A percentile compares a stretch with the other conserved stretches of the same genome.
Evolutionary conservation across 2,888 invertebrate genomes (phyloP).

Genomic region (Oasisia sp.): DNA sequence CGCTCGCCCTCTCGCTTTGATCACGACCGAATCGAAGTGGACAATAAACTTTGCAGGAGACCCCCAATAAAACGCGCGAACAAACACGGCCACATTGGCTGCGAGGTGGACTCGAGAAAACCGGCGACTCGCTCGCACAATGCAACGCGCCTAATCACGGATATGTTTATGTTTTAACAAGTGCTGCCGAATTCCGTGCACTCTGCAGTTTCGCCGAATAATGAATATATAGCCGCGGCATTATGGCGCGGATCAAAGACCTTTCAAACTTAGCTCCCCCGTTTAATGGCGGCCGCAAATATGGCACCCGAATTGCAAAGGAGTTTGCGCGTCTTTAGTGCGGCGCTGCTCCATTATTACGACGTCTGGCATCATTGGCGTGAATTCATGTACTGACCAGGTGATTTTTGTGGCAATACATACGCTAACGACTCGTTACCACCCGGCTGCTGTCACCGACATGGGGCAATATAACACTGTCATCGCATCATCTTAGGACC

Average conservation of each 20-base stretch:
- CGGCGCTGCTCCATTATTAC: not conserved
- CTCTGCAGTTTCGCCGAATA: slow-evolving; percentile 5
- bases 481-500: not conserved
- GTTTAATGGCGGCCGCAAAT: not conserved
- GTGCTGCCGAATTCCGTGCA: slow-evolving; percentile 7
- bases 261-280: slow-evolving; percentile 3
- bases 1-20: not conserved
- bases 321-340: not conserved
- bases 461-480: not conserved
- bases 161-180: slow-evolving; percentile 17
- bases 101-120: not conserved
- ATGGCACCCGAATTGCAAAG: not conserved
- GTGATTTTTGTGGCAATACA: slow-evolving; percentile 17
- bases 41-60: not conserved
- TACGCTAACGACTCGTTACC: slow-evolving; percentile 12
- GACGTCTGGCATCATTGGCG: slow-evolving; percentile 13
- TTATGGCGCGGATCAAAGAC: slow-evolving; percentile 11
- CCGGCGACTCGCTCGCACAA: not conserved
- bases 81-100: not conserved
- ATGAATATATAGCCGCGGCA: slow-evolving; percentile 5
- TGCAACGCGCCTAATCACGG: not conserved
- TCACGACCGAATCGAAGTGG: slow-evolving; percentile 17
- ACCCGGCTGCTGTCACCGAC: not conserved
- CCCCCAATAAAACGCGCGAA: not conserved
- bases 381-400: slow-evolving; percentile 17